Evolutionary conservation across 2,113 vertebrate genomes (phyloP), one percentile per base, ranked within the genome.

Genomic region (Pluvianellus socialis): DNA sequence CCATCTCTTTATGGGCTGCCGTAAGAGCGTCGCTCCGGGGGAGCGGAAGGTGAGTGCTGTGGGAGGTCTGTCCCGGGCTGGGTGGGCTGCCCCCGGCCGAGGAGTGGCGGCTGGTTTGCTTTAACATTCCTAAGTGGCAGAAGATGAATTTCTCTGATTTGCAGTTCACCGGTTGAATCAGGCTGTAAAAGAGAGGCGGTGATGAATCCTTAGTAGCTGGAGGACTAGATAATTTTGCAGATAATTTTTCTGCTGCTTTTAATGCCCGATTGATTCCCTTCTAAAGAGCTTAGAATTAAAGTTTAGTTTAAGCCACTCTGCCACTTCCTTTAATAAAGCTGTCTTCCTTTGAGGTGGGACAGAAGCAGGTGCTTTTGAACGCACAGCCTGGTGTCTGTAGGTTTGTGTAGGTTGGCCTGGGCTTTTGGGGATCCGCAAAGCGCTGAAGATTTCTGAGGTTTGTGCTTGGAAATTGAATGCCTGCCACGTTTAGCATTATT

Each of bases 221-320:
- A 94, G 73, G 61, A 82, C 44, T 72, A 38, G 71, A 90, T 55
- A 85, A 94, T 90, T 95, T 87, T 79, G 61, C 71, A 76, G 55
- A 38, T 88, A 33, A 49, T 79, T 81, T 86, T 95, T 85, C 49
- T 52, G 35, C 13, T 50, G 30, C 4, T 91, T 53, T 86, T 56
- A 84, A 45, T 65, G 20, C 18, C 26, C 94, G 65, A 73, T 12
- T 81, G 61, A 85, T 95, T 79, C 47, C 32, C 14, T 92, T 58
- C 30, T 30, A 32, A 77, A 47, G 28, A 72, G 26, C 27, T 87
- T 59, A 33, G 38, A 88, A 79, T 47, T 84, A 23, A 87, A 58
- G 38, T 74, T 82, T 26, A 16, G 38, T 45, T 77, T 80, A 67
- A 95, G 50, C 14, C 16, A 6, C 38, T 56, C 38, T 61, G 40